A percentile compares a stretch with the other conserved stretches of the same genome.
Conservation (phyloP, 2,797 vertebrate species). For the Silurus aristotelis region DNA sequence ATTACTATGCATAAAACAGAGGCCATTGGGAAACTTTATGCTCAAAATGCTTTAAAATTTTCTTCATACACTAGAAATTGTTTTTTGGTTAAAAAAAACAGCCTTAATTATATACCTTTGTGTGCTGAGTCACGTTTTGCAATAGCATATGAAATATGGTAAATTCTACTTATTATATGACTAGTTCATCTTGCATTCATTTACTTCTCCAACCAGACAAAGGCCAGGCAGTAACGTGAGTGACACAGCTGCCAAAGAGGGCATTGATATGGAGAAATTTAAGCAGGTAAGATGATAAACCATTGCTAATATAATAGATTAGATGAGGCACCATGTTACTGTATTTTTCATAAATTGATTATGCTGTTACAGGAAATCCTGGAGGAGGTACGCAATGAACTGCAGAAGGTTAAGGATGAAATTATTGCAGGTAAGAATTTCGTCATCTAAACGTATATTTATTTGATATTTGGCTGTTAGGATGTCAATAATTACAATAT, state of each 20-base stretch:
- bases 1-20: not conserved
- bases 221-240: constrained; percentile 61
- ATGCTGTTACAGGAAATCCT: constrained; percentile 79
- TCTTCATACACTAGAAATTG: no score
- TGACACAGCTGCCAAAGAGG: constrained; percentile 60
- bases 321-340: not conserved
- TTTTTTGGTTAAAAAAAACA: no score
- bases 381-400: constrained; percentile 82
- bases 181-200: not conserved
- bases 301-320: not conserved
- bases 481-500: not conserved
- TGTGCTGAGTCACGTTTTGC: not conserved
- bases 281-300: constrained; percentile 75
- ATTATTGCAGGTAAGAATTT: constrained; percentile 79
- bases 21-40: no score
- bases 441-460: not conserved
- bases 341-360: constrained; percentile 17
- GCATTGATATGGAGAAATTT: constrained; percentile 75
- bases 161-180: not conserved
- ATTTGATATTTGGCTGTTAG: not conserved
- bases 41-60: no score
- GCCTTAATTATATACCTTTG: no score
- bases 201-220: constrained; percentile 53
- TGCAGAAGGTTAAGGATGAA: constrained; percentile 87
- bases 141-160: not conserved